These are phyloP conservation scores for Karalla daura DNA, from an alignment of 2,797 vertebrate species.

Conservation along the genomic window DNA sequence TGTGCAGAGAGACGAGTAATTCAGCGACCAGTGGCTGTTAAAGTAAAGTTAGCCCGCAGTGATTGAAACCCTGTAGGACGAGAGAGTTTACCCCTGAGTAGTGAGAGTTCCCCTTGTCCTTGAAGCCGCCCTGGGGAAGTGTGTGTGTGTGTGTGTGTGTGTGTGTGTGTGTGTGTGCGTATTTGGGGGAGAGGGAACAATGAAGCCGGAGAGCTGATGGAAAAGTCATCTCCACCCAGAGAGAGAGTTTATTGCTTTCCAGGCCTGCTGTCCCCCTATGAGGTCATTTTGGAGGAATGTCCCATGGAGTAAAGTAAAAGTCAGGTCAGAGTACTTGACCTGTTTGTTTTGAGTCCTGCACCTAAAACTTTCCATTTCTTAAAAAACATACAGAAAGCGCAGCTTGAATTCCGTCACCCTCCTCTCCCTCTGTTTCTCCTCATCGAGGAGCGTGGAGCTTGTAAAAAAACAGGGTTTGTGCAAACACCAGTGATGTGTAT, in stretches of 20 bases:
- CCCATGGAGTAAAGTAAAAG: constrained; percentile 70
- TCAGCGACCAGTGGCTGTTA: background rate
- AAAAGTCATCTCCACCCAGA: constrained; percentile 76
- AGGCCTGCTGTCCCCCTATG: constrained; percentile 69
- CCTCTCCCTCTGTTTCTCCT: background rate
- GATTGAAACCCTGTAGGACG: constrained; percentile 10
- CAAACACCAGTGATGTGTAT: constrained; percentile 46
- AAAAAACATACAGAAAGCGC: constrained; percentile 55
- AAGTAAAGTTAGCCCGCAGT: constrained; percentile 22
- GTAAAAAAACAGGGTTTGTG: constrained; percentile 55
- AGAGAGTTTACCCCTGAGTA: constrained; percentile 28
- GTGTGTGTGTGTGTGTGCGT: no score
- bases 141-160: no score
- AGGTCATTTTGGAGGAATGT: constrained; percentile 79
- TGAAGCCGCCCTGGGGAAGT: constrained; percentile 49
- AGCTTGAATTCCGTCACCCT: constrained; percentile 53
- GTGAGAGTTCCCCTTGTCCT: constrained; percentile 26
- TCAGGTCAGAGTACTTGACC: constrained; percentile 73
- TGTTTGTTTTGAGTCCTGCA: constrained; percentile 69
- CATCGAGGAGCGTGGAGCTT: constrained; percentile 40
- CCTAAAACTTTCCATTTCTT: constrained; percentile 68
- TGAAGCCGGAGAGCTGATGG: constrained; percentile 67
- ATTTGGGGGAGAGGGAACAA: no score
- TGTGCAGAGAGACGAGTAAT: no score
- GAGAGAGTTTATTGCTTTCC: constrained; percentile 75